Evolutionary conservation across 2,888 invertebrate genomes (phyloP), one percentile per base, ranked within the genome.

Genomic region (Cephus sareptanus): DNA sequence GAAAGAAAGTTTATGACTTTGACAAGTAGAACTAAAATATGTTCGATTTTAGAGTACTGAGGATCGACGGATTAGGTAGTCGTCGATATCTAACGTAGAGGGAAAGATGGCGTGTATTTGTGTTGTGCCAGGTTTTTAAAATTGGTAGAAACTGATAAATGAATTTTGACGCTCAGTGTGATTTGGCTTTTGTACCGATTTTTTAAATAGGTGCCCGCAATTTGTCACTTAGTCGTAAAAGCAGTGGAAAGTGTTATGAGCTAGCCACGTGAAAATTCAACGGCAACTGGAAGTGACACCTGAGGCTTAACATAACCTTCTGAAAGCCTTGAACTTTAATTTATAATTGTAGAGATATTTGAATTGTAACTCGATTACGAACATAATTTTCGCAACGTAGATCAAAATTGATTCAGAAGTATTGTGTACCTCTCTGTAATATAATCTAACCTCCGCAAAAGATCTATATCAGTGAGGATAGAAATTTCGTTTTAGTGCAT

Each of bases 31-130:
- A 56, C 23, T 56, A 56, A 23, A 56, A 56, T 15, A 15, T 56
- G 9, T 56, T 56, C 56, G 56, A 56, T 56, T 56, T 56, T 56
- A 56, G 56, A 56, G 23, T 9, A 56, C 1, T 56, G 56, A 56
- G 23, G 23, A 23, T 56, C 23, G 56, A 23, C 56, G 23, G 23
- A 23, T 56, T 56, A 56, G 56, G 23, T 56, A 56, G 56, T 56
- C 56, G 56, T 56, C 56, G 23, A 71, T 71, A 33, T 71, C 71
- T 30, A 34, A 71, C 71, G 34, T 71, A 31, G 71, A 13, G 31
- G 71, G 15, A 71, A 88, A 87, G 85, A 88, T 87, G 87, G 87
- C 88, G 87, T 85, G 84, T 83, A 82, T 84, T 83, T 82, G 81
- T 84, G 83, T 88, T 87, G 84, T 87, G 84, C 86, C 85, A 87